These are phyloP conservation scores for Altica lythri DNA, from an alignment of 2,888 invertebrate genomes.

Conservation along the genomic window DNA sequence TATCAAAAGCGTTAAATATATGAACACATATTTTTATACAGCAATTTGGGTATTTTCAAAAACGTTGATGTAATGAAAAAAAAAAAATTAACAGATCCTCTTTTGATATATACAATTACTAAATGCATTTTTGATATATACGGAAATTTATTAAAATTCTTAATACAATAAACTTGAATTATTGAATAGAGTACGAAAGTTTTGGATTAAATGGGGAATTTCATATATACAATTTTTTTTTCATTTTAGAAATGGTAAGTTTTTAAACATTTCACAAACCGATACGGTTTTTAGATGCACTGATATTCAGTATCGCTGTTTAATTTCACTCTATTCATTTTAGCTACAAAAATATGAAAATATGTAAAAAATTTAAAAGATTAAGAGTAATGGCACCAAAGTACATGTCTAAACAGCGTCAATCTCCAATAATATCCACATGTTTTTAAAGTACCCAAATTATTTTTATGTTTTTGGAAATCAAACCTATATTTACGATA, in stretches of 20 bases:
- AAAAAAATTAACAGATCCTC: too few relatives aligned
- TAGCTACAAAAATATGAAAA: slow-evolving; percentile 52
- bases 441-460: slow-evolving; percentile 33
- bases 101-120: slow-evolving; percentile 15
- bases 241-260: slow-evolving; percentile 13
- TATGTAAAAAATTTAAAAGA: slow-evolving; percentile 44
- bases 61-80: slow-evolving; percentile 14
- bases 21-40: slow-evolving; percentile 28
- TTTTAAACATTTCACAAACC: slow-evolving; percentile 33
- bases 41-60: slow-evolving; percentile 25
- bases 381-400: slow-evolving; percentile 50
- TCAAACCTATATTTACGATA: slow-evolving; percentile 26
- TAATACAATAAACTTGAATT: slow-evolving; percentile 4
- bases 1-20: slow-evolving; percentile 16
- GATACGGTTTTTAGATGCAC: slow-evolving; percentile 41
- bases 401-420: slow-evolving; percentile 29
- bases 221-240: too few relatives aligned
- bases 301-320: slow-evolving; percentile 36
- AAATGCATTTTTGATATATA: slow-evolving; percentile 11
- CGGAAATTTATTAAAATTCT: slow-evolving; percentile 6
- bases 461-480: slow-evolving; percentile 25
- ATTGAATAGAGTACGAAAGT: slow-evolving; percentile 16
- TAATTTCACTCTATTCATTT: slow-evolving; percentile 37
- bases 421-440: slow-evolving; percentile 38
- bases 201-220: slow-evolving; percentile 10